phyloP scores from a whole-genome alignment of 2,888 invertebrate genomes.

The Conchocele bisecta region DNA sequence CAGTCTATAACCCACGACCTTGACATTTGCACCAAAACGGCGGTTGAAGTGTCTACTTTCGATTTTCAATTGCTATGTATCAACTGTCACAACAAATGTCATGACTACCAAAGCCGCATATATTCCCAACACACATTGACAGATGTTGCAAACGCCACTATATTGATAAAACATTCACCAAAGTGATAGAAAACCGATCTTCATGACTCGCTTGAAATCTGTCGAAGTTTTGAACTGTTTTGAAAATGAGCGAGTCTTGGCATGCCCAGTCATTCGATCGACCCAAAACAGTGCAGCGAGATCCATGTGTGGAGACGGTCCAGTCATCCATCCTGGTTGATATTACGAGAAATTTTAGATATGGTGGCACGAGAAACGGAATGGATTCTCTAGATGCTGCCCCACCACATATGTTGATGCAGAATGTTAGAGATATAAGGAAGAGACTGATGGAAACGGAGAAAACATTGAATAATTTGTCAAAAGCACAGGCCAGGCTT shows the following conservation, averaged over 20 bases:
- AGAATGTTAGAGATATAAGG: slow-evolving; percentile 73
- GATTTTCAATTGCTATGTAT: too few species aligned
- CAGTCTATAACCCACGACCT: slow-evolving; percentile 8
- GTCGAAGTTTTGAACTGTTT: too few species aligned
- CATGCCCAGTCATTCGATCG: slow-evolving; percentile 46
- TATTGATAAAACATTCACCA: too few species aligned
- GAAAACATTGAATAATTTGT: slow-evolving; percentile 69
- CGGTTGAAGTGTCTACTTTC: slow-evolving; percentile 15
- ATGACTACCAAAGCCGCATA: too few species aligned
- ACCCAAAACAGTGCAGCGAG: slow-evolving; percentile 36
- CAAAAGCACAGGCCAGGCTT: slow-evolving; percentile 61
- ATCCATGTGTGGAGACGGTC: slow-evolving; percentile 5
- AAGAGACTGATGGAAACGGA: slow-evolving; percentile 72
- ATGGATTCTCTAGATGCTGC: slow-evolving; percentile 59
- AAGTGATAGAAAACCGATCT: too few species aligned
- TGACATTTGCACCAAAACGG: slow-evolving; percentile 16
- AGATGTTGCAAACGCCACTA: too few species aligned
- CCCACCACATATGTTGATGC: slow-evolving; percentile 66
- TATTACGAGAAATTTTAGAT: too few species aligned
- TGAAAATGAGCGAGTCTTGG: slow-evolving; percentile 46
- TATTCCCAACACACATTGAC: too few species aligned
- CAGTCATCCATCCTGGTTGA: slow-evolving; percentile 34
- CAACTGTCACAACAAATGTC: too few species aligned
- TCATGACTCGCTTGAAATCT: too few species aligned
- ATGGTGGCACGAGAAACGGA: slow-evolving; percentile 4